A percentile compares a stretch with the other conserved stretches of the same genome.
phyloP scores from a whole-genome alignment of 1,140 invertebrate genomes.

The Scaptodrosophila lebanonensis region DNA sequence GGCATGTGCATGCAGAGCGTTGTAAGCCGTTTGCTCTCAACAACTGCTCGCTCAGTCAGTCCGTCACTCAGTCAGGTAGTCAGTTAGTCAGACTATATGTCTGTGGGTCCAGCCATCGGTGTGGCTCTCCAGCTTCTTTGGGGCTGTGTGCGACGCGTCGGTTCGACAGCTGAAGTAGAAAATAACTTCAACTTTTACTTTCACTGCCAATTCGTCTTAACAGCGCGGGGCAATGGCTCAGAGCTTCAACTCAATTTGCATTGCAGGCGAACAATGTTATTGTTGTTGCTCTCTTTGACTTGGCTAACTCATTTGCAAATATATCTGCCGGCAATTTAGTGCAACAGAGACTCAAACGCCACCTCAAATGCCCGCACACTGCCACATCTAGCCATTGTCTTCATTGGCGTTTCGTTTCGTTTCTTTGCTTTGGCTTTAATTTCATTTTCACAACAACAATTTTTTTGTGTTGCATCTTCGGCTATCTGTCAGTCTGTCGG shows the following conservation, averaged over 20 bases:
- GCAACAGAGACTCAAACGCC: constrained; percentile 1
- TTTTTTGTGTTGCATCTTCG: constrained; percentile 18
- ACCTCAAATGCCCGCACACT: not conserved
- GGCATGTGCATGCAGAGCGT: constrained; percentile 22
- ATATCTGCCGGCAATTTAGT: constrained; percentile 68
- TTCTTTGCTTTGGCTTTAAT: constrained; percentile 50
- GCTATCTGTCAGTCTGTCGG: constrained; percentile 3
- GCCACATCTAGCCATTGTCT: constrained; percentile 48
- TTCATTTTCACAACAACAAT: constrained; percentile 60
- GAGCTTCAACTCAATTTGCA: constrained; percentile 58
- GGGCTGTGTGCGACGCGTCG: constrained; percentile 12
- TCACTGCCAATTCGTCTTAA: constrained; percentile 65
- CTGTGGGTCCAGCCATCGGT: constrained; percentile 4
- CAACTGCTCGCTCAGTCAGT: constrained; percentile 10
- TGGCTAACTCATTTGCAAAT: constrained; percentile 63
- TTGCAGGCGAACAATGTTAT: constrained; percentile 38
- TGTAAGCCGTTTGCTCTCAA: no score
- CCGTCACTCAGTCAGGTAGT: no score
- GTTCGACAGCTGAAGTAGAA: constrained; percentile 61
- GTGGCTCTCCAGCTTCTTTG: constrained; percentile 1
- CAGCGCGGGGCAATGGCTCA: constrained; percentile 17
- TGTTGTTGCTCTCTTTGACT: constrained; percentile 32
- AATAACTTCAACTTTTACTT: constrained; percentile 70
- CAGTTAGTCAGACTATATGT: no score
- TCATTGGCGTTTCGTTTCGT: constrained; percentile 5